phyloP scores from a whole-genome alignment of 2,797 vertebrate species.

The Setipinna tenuifilis region DNA sequence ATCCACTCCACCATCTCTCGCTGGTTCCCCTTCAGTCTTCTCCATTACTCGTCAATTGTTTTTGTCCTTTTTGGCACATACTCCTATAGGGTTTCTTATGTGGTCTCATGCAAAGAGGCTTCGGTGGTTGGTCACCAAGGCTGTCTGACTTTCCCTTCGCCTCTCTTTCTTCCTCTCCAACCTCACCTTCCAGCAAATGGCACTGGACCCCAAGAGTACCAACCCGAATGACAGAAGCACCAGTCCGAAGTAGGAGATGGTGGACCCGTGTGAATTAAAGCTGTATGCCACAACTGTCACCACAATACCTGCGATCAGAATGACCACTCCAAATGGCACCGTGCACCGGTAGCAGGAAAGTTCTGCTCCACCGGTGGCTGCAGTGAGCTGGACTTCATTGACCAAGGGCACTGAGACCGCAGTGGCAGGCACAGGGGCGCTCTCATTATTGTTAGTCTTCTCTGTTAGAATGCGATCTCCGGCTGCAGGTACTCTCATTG shows the following conservation, averaged over 20 bases:
- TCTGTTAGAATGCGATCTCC: conserved; percentile 65
- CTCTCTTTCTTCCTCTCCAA: conserved; percentile 85
- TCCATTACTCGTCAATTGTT: conserved; percentile 27
- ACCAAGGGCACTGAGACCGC: conserved; percentile 77
- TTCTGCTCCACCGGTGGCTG: conserved; percentile 90
- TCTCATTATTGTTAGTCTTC: conserved; percentile 78
- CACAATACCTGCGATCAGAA: conserved; percentile 89
- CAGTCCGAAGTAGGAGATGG: conserved; percentile 92
- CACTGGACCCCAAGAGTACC: conserved; percentile 84
- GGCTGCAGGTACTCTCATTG: conserved; percentile 75
- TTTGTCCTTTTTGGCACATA: conserved; percentile 22
- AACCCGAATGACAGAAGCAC: conserved; percentile 87
- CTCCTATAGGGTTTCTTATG: not conserved
- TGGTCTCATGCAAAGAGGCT: conserved; percentile 79
- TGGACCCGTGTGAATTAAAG: conserved; percentile 96
- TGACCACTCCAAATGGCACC: conserved; percentile 90
- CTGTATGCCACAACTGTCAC: conserved; percentile 93
- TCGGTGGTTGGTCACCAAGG: conserved; percentile 82
- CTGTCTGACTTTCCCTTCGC: conserved; percentile 92
- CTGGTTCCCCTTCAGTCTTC: not conserved
- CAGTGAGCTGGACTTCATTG: conserved; percentile 88
- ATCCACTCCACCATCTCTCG: not conserved
- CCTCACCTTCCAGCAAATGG: conserved; percentile 87
- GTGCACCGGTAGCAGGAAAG: conserved; percentile 96
- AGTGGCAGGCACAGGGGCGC: conserved; percentile 53